Evolutionary conservation across 2,888 invertebrate species (phyloP).

Genomic region (Drosophila atripex): DNA sequence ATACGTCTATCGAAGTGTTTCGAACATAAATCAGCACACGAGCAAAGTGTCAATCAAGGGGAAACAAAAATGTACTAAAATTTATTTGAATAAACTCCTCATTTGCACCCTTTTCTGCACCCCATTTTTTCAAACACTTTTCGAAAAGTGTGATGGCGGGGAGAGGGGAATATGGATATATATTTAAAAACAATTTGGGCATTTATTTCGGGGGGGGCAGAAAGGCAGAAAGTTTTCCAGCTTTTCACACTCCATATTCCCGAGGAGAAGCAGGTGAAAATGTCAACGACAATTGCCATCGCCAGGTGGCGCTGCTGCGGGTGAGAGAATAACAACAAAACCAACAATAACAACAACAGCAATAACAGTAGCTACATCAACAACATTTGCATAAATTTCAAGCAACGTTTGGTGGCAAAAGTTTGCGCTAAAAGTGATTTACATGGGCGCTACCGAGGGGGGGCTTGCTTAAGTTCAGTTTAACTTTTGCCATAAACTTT

Average conservation of each 20-base stretch:
- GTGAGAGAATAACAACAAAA: conserved; percentile 19
- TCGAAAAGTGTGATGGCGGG: conserved; percentile 3
- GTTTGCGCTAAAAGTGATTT: conserved; percentile 74
- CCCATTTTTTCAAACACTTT: conserved; percentile 4
- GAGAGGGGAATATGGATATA: too few species aligned
- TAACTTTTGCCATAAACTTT: conserved; percentile 76
- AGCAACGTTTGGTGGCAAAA: conserved; percentile 62
- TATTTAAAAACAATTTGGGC: conserved; percentile 48
- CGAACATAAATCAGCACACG: conserved; percentile 57
- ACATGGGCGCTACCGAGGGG: conserved; percentile 56
- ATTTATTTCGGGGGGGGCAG: conserved; percentile 33
- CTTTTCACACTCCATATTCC: conserved; percentile 32
- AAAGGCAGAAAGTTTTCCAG: conserved; percentile 44
- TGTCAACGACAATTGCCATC: conserved; percentile 72
- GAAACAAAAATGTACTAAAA: neutral
- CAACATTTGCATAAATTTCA: conserved; percentile 76
- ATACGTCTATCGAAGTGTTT: conserved; percentile 48
- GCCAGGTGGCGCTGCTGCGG: conserved; percentile 57
- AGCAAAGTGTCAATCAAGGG: conserved; percentile 55
- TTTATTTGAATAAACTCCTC: conserved; percentile 4
- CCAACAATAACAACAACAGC: conserved; percentile 24
- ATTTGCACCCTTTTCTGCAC: conserved; percentile 26
- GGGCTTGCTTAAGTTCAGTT: conserved; percentile 73
- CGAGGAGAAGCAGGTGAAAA: conserved; percentile 47
- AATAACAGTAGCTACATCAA: conserved; percentile 59